These are phyloP conservation scores for Scopus umbretta DNA, from an alignment of 2,113 vertebrate genomes.

Conservation along the genomic window DNA sequence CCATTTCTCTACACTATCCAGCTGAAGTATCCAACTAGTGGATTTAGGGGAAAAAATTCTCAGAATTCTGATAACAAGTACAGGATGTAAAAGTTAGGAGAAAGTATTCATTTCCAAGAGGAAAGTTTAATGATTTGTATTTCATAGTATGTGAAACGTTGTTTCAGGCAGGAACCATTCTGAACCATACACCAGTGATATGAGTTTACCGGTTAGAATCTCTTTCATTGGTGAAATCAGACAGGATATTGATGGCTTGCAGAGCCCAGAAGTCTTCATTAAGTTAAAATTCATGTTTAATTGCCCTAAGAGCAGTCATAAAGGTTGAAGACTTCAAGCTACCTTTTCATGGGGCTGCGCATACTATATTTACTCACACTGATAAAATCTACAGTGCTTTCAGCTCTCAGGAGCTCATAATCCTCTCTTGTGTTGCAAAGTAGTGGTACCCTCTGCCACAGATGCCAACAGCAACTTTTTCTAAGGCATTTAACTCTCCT, in stretches of 20 bases:
- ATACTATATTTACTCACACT: background rate
- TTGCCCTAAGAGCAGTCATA: background rate
- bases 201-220: background rate
- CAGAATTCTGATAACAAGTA: background rate
- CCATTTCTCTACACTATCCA: background rate
- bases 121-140: background rate
- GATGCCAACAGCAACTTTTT: background rate
- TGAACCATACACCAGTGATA: background rate
- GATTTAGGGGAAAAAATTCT: rapidly evolving
- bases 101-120: background rate
- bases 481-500: background rate
- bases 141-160: background rate
- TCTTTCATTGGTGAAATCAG: background rate
- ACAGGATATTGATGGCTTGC: background rate
- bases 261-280: background rate
- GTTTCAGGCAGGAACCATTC: background rate
- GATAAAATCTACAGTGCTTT: background rate
- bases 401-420: background rate
- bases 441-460: background rate
- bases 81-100: background rate
- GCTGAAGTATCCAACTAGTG: background rate
- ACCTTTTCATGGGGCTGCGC: background rate
- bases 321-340: background rate
- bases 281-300: background rate
- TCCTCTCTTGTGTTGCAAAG: background rate